Evolutionary conservation across 2,797 vertebrate species (phyloP), one percentile per base, ranked within the genome.

Genomic region (Phrynocephalus guinanensis): DNA sequence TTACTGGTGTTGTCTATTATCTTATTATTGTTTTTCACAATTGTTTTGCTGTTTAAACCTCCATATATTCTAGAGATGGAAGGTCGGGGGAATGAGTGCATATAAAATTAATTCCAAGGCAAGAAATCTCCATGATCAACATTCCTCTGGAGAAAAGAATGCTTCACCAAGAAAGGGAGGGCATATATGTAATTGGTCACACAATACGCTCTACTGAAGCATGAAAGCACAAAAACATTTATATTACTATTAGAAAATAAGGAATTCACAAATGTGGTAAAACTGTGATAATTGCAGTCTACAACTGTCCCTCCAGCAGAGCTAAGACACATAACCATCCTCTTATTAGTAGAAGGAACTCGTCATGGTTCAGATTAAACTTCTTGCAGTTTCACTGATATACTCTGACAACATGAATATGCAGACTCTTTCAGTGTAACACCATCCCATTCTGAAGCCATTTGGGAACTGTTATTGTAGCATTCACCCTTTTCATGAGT

Each of bases 91-190:
- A 52, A 26, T 22, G 52, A 16, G 30, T 16, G 8, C 26, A 6
- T 70, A 56, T 8, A 18, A n/a, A 86, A 68, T 63, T 52, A 56
- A 75, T 16, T 81, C 6, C n/a, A 28, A 76, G 48, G 60, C n/a
- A 77, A 63, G 60, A 68, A 71, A 87, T 82, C 79, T 68, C 70
- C 81, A 75, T 79, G 73, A 87, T 92, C 89, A 24, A 26, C 90
- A 89, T 93, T 91, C 83, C 86, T 91, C 13, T 44, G 48, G 38
- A 85, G 67, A 73, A 78, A 87, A 85, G 77, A 66, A 87, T 93
- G 90, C 91, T 83, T 95, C 93, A 92, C 22, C 66, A 77, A 82
- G 75, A 48, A 87, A 90, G 79, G 89, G 38, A 77, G 84, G 52
- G 80, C 83, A 81, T 88, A 87, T 87, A 1, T 88, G 52, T 63